Conservation (phyloP, 2,888 invertebrate species). For the Machimus atricapillus region DNA sequence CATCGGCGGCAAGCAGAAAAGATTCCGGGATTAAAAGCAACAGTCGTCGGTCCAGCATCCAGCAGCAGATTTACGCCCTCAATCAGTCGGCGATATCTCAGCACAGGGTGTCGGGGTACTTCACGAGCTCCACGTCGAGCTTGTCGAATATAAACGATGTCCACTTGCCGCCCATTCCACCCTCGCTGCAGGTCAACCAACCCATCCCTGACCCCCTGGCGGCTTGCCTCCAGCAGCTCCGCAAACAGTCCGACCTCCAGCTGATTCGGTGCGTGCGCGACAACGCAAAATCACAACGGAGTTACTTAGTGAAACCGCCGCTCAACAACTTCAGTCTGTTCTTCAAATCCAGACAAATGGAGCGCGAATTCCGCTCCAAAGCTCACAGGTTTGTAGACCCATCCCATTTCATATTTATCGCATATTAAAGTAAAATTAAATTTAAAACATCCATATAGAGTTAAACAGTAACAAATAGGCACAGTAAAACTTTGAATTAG, state of each 20-base stretch:
- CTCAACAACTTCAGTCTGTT: conserved; percentile 81
- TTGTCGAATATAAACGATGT: conserved; percentile 60
- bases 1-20: conserved; percentile 82
- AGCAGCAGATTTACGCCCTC: conserved; percentile 76
- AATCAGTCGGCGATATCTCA: conserved; percentile 77
- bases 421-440: neutral
- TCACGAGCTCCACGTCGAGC: conserved; percentile 83
- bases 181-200: conserved; percentile 51
- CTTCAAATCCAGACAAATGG: conserved; percentile 82
- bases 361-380: conserved; percentile 81
- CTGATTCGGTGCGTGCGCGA: conserved; percentile 87
- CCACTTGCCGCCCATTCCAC: conserved; percentile 61
- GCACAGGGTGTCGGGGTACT: conserved; percentile 87
- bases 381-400: conserved; percentile 69
- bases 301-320: conserved; percentile 86
- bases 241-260: conserved; percentile 89
- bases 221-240: conserved; percentile 78
- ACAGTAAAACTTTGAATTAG: too few relatives aligned
- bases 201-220: conserved; percentile 72
- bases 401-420: neutral
- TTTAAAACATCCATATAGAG: neutral
- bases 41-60: conserved; percentile 84
- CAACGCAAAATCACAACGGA: conserved; percentile 82
- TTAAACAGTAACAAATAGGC: too few relatives aligned
- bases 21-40: conserved; percentile 88